Evolutionary conservation across 1,140 invertebrate species (phyloP), one percentile per base, ranked within the genome.

Genomic region (Zophobas atratus): DNA sequence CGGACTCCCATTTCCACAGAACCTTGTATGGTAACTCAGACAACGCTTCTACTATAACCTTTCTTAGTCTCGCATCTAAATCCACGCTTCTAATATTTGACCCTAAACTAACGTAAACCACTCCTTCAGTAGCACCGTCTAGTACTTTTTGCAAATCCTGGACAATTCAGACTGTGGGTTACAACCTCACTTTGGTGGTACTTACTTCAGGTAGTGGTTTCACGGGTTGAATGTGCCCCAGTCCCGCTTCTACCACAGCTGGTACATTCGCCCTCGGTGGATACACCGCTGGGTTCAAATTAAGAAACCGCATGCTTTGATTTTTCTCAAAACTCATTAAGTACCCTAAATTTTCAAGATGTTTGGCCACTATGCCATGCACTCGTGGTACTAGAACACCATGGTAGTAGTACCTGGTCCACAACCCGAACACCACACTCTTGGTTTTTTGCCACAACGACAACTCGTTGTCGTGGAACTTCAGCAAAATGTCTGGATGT

Each of bases 41-140:
- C 46, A 91, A 88, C 1, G 86, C 88, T 46, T 86, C 81, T 20
- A 87, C 71, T 32, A 90, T 86, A 6, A 82, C 82, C 48, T 86
- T 77, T 34, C 84, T 63, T 32, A 85, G 86, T 4, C 86, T 81
- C 2, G 73, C 35, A 0, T 87, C 84, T 57, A 90, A 81, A 6
- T 86, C 77, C 0, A 82, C 77, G 56, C 87, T 85, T 74, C 86
- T 84, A 0, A 89, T 79, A 57, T 87, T 89, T 6, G 88, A 87
- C 1, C 90, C 90, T 5, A 91, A 83, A 75, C 88, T 90, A 76
- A 91, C 88, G 57, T 89, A 89, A 60, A 90, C 83, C 2, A 87
- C 84, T 6, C 89, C 89, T 41, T 88, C 82, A 43, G 83, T 81
- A 3, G 85, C 76, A 35, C 82, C 78, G n/a, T 86, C 85, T n/a